A percentile compares a stretch with the other conserved stretches of the same genome.
Evolutionary conservation across 2,888 invertebrate genomes (phyloP).

Genomic region (Globia sparganii): DNA sequence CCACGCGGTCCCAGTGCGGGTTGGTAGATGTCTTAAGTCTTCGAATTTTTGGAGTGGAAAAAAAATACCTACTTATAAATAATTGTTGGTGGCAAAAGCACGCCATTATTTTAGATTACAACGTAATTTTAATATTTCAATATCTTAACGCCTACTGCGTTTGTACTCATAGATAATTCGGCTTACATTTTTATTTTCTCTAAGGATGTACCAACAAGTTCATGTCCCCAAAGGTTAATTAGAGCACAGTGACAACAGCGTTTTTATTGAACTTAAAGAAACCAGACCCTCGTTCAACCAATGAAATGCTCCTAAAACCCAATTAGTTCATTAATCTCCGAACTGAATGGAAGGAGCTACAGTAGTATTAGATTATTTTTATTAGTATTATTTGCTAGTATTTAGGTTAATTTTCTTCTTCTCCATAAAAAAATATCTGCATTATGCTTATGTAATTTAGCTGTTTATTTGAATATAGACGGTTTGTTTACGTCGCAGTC

Average conservation of each 20-base stretch:
- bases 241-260: conserved; percentile 9
- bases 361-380: background rate
- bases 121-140: background rate
- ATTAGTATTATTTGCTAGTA: too few relatives aligned
- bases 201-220: background rate
- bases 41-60: background rate
- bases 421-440: background rate
- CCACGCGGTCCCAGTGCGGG: too few relatives aligned
- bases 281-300: conserved; percentile 39
- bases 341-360: conserved; percentile 1
- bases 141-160: too few relatives aligned
- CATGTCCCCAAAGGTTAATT: conserved; percentile 19
- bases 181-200: background rate
- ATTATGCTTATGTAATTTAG: conserved; percentile 18
- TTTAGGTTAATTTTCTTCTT: conserved; percentile 12
- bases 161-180: background rate
- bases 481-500: conserved; percentile 53
- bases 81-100: background rate
- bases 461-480: conserved; percentile 35
- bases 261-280: conserved; percentile 34
- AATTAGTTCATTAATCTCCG: conserved; percentile 45
- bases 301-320: conserved; percentile 39
- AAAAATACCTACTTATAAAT: background rate
- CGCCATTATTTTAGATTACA: background rate
- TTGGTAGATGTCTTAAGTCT: background rate